Evolutionary conservation across 2,888 invertebrate species (phyloP), one percentile per base, ranked within the genome.

Genomic region (Nymphalis polychloros): DNA sequence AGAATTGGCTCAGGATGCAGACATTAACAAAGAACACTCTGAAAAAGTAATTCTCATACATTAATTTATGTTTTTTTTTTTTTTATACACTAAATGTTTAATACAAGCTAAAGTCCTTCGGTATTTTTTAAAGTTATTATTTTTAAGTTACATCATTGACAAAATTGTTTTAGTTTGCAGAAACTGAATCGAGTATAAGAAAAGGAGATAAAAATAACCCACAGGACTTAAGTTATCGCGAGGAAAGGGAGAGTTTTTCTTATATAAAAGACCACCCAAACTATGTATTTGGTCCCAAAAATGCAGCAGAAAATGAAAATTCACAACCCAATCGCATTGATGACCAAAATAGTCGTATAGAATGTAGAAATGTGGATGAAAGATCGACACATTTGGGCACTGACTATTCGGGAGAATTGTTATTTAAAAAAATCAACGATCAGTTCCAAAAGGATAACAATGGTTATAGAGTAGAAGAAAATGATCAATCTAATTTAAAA

Each of bases 121-220:
- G 10, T 4, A 10, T 41, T 41, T 41, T 41, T 10, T 41, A 10
- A 41, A 41, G 41, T 41, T 31, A 31, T 41, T 41, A 0, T 41
- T 41, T 41, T 41, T 10, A 41, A 13, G 4, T 41, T 13, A 13
- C 10, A 3, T 10, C 13, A 41, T 41, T 10, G 10, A 41, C 13
- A 10, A 41, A 41, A 41, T 13, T 13, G 23, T 23, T 65, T 20
- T 52, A 72, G 70, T 41, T 72, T 64, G 55, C 68, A 63, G 68
- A 67, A 49, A 62, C 23, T 19, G 53, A 66, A 55, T 66, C 63
- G 16, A 59, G 62, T 7, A 10, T 53, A n/a, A 62, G 49, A 49
- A 65, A 68, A 59, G n/a, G n/a, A 57, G 17, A 19, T 31, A 57
- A 53, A 52, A 60, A 64, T 65, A 49, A 49, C n/a, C 20, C 17